phyloP scores from a whole-genome alignment of 2,113 vertebrate genomes.

The Mesitornis unicolor region DNA sequence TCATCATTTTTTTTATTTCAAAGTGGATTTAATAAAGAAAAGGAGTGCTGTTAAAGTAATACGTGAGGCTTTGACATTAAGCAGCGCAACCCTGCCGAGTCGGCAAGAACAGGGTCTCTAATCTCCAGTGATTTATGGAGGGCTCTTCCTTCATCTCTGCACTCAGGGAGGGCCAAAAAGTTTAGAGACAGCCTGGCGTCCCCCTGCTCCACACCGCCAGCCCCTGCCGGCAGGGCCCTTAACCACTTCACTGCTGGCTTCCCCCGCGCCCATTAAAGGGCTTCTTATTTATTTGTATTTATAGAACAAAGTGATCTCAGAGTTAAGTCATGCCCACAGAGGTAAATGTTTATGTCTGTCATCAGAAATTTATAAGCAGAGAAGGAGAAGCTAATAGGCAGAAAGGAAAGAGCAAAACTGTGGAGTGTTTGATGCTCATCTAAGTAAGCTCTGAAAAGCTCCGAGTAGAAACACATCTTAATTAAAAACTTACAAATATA shows the following conservation, averaged over 20 bases:
- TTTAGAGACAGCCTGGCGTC: constrained; percentile 98
- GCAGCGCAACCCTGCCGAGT: constrained; percentile 89
- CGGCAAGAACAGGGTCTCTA: constrained; percentile 92
- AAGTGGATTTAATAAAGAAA: constrained; percentile 91
- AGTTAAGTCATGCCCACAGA: constrained; percentile 62
- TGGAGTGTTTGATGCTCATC: constrained; percentile 35
- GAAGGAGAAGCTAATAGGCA: constrained; percentile 48
- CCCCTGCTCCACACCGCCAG: constrained; percentile 80
- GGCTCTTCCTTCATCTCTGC: constrained; percentile 89
- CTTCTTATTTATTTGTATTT: constrained; percentile 69
- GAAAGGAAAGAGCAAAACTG: constrained; percentile 7
- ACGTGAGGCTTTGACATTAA: constrained; percentile 93
- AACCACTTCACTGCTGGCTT: constrained; percentile 73
- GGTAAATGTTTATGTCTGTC: constrained; percentile 67
- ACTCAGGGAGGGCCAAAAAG: constrained; percentile 90
- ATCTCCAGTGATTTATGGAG: constrained; percentile 99
- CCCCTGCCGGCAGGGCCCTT: constrained; percentile 81
- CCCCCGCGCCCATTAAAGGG: constrained; percentile 56
- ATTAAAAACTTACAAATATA: constrained; percentile 61
- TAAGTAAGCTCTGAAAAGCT: constrained; percentile 55
- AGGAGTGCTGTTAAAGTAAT: constrained; percentile 90
- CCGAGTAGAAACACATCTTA: constrained; percentile 41
- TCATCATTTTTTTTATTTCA: constrained; percentile 84
- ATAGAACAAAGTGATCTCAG: constrained; percentile 65
- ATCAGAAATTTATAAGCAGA: constrained; percentile 65